Base-by-base conservation (phyloP, 2,113 vertebrate species). In the Myxocyprinus asiaticus region DNA sequence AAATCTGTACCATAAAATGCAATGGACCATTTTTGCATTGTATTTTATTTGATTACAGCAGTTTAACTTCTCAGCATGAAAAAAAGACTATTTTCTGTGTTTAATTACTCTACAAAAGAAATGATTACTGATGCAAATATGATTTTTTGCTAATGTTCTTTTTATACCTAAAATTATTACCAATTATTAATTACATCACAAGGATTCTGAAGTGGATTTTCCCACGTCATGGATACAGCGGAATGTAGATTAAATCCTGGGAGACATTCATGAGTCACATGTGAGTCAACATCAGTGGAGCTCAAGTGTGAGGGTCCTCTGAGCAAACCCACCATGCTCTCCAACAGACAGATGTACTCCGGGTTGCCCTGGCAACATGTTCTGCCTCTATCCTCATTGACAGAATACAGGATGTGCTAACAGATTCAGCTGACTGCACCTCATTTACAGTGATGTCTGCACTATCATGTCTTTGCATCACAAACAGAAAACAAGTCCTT, bases 341-440 rank as follows among this genome's bases (percentile, higher is more conserved):
- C 48, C n/a, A 67, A 15, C 61, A 62, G 59, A 67, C 72, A 56
- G 50, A 51, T 42, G 43, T 72, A 53, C 71, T 61, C 66, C 48
- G 58, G 71, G 76, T 76, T 74, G 77, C 81, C 77, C 47, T 62
- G 67, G 81, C 73, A 79, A 59, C 45, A 42, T 67, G 63, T 56
- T 44, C 67, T 53, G 65, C 8, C 65, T 67, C 65, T n/a, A 9
- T 7, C 22, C 3, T n/a, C 45, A 15, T 33, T 44, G 42, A 66
- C 14, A 44, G 17, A 50, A 48, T 43, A 59, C 67, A 51, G 22
- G 76, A 61, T 63, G 12, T 61, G 5, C 45, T 7, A 43, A 70
- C 15, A 70, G 65, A 45, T 22, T 45, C 45, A 56, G 74, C 53
- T 56, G 33, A 81, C 50, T 69, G 43, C 64, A 22, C 12, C 33